Evolutionary conservation across 1,140 invertebrate species (phyloP).

Genomic region (Gyrodactylus salaris): DNA sequence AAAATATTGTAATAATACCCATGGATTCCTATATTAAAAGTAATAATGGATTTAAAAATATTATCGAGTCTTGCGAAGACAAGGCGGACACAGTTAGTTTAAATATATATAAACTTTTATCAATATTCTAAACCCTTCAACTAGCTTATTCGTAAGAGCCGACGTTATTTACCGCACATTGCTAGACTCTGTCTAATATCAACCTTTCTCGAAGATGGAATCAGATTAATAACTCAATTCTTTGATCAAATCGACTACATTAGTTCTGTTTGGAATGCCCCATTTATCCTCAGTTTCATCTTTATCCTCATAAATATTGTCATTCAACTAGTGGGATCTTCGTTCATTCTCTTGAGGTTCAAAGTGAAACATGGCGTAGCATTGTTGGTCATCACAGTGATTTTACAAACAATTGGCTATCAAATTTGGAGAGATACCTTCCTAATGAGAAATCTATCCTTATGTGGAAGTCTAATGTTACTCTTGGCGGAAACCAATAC

Average conservation of each 20-base stretch:
- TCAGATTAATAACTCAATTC: conserved; percentile 98
- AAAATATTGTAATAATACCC: neutral
- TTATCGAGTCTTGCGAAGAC: neutral
- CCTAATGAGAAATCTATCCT: conserved; percentile 46
- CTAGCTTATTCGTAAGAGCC: conserved; percentile 57
- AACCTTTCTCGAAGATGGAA: conserved; percentile 91
- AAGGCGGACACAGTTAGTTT: conserved; percentile 1
- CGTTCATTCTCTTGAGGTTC: conserved; percentile 63
- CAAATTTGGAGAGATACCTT: conserved; percentile 64
- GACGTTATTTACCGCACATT: conserved; percentile 64
- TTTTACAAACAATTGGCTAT: conserved; percentile 78
- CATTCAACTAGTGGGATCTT: conserved; percentile 67
- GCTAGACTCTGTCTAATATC: conserved; percentile 84
- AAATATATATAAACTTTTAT: neutral
- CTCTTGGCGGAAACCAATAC: conserved; percentile 66
- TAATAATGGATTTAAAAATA: neutral
- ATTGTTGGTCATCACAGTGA: conserved; percentile 68
- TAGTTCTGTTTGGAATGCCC: conserved; percentile 18
- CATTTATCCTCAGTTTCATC: conserved; percentile 40
- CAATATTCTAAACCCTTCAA: conserved; percentile 11
- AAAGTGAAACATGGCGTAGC: conserved; percentile 74
- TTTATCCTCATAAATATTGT: conserved; percentile 69
- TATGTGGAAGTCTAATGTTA: conserved; percentile 67
- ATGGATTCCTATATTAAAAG: neutral
- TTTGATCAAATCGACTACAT: conserved; percentile 84